Evolutionary conservation across 2,888 invertebrate genomes (phyloP).

Genomic region (Xestia c-nigrum): DNA sequence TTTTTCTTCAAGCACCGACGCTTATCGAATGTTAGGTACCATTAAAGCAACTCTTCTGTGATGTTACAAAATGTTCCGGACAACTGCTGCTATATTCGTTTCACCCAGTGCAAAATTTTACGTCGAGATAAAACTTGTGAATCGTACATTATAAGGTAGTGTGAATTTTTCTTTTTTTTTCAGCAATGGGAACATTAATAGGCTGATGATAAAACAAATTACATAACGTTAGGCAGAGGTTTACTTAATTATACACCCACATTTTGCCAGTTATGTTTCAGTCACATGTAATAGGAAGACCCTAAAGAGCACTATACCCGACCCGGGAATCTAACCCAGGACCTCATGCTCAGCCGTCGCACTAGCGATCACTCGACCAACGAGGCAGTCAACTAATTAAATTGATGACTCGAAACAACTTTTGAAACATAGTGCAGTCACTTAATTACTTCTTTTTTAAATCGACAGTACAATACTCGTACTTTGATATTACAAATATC

Average conservation of each 20-base stretch:
- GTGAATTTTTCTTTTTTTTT: background rate
- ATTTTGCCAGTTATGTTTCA: no score
- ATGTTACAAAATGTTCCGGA: slow-evolving; percentile 11
- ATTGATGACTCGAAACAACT: background rate
- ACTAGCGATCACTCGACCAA: no score
- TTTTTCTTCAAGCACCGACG: slow-evolving; percentile 33
- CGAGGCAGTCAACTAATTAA: no score
- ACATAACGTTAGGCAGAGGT: no score
- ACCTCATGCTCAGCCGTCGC: no score
- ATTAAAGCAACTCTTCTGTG: slow-evolving; percentile 26
- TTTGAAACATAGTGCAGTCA: background rate
- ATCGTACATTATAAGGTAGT: background rate
- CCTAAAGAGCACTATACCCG: no score
- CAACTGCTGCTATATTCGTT: background rate
- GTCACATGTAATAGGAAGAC: no score
- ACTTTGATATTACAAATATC: background rate
- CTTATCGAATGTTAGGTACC: slow-evolving; percentile 29
- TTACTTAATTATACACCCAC: no score
- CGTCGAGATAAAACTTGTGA: background rate
- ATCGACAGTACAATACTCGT: no score
- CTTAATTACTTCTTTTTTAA: background rate
- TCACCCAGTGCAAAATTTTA: slow-evolving; percentile 5
- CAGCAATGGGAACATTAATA: no score
- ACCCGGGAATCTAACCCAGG: no score
- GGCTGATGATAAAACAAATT: no score